These are phyloP conservation scores for Pseudomyrmex concolor DNA, from an alignment of 1,140 invertebrate genomes.

Conservation along the genomic window DNA sequence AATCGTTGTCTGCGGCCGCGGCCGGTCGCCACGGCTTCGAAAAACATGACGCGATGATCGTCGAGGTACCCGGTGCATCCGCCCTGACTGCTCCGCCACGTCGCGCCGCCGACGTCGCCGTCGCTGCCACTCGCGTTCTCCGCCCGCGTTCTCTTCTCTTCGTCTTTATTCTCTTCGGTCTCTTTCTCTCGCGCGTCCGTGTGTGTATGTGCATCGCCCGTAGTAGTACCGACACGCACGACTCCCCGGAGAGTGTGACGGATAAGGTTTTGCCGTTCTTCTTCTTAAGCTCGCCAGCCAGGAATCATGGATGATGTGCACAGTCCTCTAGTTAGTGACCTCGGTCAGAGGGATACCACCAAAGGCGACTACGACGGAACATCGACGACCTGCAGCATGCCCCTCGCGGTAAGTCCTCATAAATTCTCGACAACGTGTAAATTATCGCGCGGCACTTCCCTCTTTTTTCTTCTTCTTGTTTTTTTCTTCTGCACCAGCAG, in stretches of 20 bases:
- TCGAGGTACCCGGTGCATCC: constrained; percentile 29
- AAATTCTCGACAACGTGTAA: background rate
- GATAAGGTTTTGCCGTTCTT: constrained; percentile 26
- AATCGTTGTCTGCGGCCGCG: constrained; percentile 51
- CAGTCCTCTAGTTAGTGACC: constrained; percentile 62
- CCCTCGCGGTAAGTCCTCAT: constrained; percentile 37
- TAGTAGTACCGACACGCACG: constrained; percentile 12
- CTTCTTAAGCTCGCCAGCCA: background rate
- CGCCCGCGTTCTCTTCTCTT: constrained; percentile 26
- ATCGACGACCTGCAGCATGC: constrained; percentile 22
- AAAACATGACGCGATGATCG: constrained; percentile 69
- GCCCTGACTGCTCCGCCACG: constrained; percentile 42
- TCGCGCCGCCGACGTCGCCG: background rate
- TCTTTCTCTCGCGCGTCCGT: constrained; percentile 15
- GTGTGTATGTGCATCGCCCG: constrained; percentile 15
- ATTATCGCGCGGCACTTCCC: background rate
- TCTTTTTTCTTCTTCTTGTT: too few species aligned
- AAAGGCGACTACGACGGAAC: constrained; percentile 48
- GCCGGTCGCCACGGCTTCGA: constrained; percentile 36
- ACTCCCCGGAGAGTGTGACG: constrained; percentile 39
- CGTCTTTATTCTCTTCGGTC: background rate
- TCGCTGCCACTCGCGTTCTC: background rate
- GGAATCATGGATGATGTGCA: constrained; percentile 68
- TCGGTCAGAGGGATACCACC: constrained; percentile 62
- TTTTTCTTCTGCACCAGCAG: background rate